These are phyloP conservation scores for Platycheirus albimanus DNA, from an alignment of 2,888 invertebrate species.

Conservation along the genomic window DNA sequence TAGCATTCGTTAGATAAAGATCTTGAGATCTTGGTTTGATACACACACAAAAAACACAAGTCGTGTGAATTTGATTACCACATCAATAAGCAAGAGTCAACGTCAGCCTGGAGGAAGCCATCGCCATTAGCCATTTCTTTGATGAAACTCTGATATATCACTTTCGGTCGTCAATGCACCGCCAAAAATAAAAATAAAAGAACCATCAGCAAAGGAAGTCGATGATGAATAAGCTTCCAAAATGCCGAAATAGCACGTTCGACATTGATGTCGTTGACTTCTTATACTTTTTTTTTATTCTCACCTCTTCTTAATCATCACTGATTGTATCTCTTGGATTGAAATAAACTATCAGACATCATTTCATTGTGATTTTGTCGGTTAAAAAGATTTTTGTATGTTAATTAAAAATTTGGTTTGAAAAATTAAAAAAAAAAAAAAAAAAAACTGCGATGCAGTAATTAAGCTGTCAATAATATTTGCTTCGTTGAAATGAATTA, in stretches of 20 bases:
- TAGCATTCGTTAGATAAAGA: neutral
- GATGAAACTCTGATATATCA: constrained; percentile 23
- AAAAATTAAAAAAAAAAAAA: too few relatives aligned
- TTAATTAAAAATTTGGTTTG: neutral
- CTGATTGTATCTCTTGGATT: neutral
- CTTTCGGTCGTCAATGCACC: constrained; percentile 2
- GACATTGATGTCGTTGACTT: constrained; percentile 26
- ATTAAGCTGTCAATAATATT: neutral
- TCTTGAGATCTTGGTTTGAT: neutral
- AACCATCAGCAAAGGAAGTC: constrained; percentile 39
- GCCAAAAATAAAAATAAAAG: neutral
- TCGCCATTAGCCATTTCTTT: too few relatives aligned
- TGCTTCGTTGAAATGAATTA: neutral
- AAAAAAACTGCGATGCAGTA: neutral
- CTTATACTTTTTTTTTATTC: neutral
- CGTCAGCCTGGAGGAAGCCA: constrained; percentile 9
- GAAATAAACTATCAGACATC: neutral
- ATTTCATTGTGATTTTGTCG: neutral
- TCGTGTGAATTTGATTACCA: constrained; percentile 28
- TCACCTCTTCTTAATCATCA: neutral
- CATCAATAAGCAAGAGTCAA: constrained; percentile 1
- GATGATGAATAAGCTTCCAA: constrained; percentile 38
- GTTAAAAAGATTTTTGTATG: neutral
- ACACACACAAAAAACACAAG: neutral
- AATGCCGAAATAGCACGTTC: constrained; percentile 7